phyloP scores from a whole-genome alignment of 2,797 vertebrate genomes.

The Lophotriccus pileatus region DNA sequence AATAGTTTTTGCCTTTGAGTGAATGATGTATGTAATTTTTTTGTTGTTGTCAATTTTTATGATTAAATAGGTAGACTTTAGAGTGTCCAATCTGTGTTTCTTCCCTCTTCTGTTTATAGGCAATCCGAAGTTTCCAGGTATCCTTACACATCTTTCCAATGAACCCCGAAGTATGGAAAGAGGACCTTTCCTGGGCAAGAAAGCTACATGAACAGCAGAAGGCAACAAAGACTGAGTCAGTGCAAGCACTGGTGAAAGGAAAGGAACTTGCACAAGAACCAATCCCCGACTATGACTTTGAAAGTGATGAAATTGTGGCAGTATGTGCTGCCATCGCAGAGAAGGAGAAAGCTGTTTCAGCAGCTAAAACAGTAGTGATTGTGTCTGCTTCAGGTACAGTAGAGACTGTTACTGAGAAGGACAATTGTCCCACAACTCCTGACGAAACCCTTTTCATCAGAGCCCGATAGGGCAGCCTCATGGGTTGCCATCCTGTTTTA shows the following conservation, averaged over 20 bases:
- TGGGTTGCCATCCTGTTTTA: neutral
- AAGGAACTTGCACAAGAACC: slow-evolving; percentile 78
- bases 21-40: neutral
- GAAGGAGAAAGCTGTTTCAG: slow-evolving; percentile 79
- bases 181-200: slow-evolving; percentile 90
- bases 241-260: slow-evolving; percentile 66
- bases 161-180: slow-evolving; percentile 86
- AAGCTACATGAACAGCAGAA: slow-evolving; percentile 81
- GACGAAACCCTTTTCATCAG: slow-evolving; percentile 83
- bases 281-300: slow-evolving; percentile 92
- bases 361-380: slow-evolving; percentile 80
- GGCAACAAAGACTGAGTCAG: slow-evolving; percentile 66
- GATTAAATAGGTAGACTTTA: neutral
- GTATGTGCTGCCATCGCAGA: slow-evolving; percentile 92
- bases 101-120: slow-evolving; percentile 49
- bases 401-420: slow-evolving; percentile 72
- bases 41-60: neutral
- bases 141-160: slow-evolving; percentile 89
- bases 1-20: neutral
- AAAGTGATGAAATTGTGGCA: slow-evolving; percentile 92
- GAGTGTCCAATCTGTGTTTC: neutral
- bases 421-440: slow-evolving; percentile 47
- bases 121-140: slow-evolving; percentile 84
- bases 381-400: slow-evolving; percentile 77
- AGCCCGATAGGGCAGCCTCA: slow-evolving; percentile 74